Evolutionary conservation across 1,140 invertebrate species (phyloP).

Genomic region (Onthophagus taurus): DNA sequence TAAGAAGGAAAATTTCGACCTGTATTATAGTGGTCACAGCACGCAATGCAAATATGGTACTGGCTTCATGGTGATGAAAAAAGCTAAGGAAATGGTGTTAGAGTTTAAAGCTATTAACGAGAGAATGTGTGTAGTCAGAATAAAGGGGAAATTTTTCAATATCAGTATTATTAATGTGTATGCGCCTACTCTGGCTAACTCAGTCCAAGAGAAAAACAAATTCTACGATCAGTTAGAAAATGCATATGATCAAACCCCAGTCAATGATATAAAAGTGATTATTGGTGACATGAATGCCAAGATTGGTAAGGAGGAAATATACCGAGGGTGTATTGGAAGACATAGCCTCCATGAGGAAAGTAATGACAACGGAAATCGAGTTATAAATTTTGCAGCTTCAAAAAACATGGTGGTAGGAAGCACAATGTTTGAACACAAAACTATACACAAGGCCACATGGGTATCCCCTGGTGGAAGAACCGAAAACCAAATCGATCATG

Average conservation of each 20-base stretch:
- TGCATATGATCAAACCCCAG: slow-evolving; percentile 1
- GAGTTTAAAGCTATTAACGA: too few relatives aligned
- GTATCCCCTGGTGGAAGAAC: slow-evolving; percentile 18
- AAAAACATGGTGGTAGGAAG: slow-evolving; percentile 18
- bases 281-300: neutral
- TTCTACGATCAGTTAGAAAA: too few relatives aligned
- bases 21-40: too few relatives aligned
- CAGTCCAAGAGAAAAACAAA: too few relatives aligned
- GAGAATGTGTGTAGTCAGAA: too few relatives aligned
- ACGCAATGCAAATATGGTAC: too few relatives aligned
- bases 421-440: slow-evolving; percentile 20
- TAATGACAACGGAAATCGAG: slow-evolving; percentile 21
- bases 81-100: too few relatives aligned
- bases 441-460: slow-evolving; percentile 23
- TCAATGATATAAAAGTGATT: slow-evolving; percentile 1
- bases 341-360: slow-evolving; percentile 19
- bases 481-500: slow-evolving; percentile 16
- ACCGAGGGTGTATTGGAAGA: neutral
- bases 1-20: too few relatives aligned
- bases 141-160: too few relatives aligned
- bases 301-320: slow-evolving; percentile 1
- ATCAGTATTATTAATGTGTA: too few relatives aligned
- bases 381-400: slow-evolving; percentile 17
- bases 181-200: too few relatives aligned
- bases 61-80: too few relatives aligned